Base-by-base conservation (phyloP, 2,113 vertebrate species). In the Orthonyx spaldingii region DNA sequence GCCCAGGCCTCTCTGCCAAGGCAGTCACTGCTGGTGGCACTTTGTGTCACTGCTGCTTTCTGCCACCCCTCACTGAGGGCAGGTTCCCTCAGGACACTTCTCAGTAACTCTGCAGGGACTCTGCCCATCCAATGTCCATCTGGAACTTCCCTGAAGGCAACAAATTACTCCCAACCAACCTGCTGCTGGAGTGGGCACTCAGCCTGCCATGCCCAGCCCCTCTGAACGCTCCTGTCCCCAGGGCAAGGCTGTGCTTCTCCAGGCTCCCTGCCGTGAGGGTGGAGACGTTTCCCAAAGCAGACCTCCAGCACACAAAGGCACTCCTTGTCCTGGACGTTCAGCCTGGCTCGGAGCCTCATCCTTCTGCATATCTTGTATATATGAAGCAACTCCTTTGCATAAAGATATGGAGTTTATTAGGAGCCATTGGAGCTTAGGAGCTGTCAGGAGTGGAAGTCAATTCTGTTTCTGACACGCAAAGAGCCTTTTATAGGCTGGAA, bases 331-430 rank as follows among this genome's bases (percentile, higher is more conserved):
- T 63, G 92, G 60, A 70, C 77, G 64, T 55, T 70, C 66, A 44
- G 64, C 63, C 64, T 95, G 94, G 95, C 95, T 65, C 66, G 7
- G 3, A 94, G 96, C 88, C 90, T n/a, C 95, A 42, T 33, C 32
- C 0, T 6, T 52, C 76, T 28, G 68, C 86, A 10, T 92, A 93
- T 93, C 94, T 92, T 92, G 71, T 90, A 13, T 92, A 92, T 55
- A 86, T 47, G 79, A 92, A 74, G 76, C 79, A 94, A 88, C 80
- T 80, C 90, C 91, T 96, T 94, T 94, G 89, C 91, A 86, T 90
- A 70, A 90, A 96, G 96, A 97, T 95, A 96, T 11, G 79, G 89
- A 78, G 63, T 97, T 97, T 96, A 97, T 92, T 86, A 92, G 94
- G 85, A 95, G 92, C 47, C 86, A 70, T 0, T 69, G 89, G 85